These are phyloP conservation scores for Acleris emargana DNA, from an alignment of 2,888 invertebrate genomes.

Conservation along the genomic window DNA sequence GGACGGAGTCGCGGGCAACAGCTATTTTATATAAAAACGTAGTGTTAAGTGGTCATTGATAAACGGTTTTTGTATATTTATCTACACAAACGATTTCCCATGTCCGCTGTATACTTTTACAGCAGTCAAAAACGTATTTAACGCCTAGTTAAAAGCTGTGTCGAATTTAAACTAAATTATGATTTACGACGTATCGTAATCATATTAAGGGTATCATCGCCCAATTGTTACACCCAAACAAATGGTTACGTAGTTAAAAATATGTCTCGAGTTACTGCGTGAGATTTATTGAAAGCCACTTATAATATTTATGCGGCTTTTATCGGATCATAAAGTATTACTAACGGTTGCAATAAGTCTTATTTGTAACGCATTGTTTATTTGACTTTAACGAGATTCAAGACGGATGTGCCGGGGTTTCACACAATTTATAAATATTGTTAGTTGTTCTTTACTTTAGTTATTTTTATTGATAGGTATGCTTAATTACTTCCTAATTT, in stretches of 20 bases:
- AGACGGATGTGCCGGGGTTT: background rate
- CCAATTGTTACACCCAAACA: constrained; percentile 18
- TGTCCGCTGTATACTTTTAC: no score
- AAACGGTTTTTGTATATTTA: no score
- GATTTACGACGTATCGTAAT: constrained; percentile 19
- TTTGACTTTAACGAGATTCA: background rate
- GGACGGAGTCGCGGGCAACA: no score
- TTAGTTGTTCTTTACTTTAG: background rate
- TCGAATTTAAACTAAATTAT: constrained; percentile 12
- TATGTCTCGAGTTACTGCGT: constrained; percentile 52
- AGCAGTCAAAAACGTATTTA: background rate
- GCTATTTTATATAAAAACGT: no score
- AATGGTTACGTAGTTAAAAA: constrained; percentile 6
- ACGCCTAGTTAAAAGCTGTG: constrained; percentile 4
- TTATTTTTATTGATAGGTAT: background rate
- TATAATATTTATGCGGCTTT: constrained; percentile 51
- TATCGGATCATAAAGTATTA: constrained; percentile 48
- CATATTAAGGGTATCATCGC: constrained; percentile 9
- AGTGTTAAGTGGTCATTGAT: no score
- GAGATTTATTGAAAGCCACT: constrained; percentile 56
- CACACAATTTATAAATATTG: background rate
- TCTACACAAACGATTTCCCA: no score
- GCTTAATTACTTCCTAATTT: no score
- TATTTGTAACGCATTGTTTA: constrained; percentile 1
- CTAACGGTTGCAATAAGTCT: constrained; percentile 41